A percentile compares a stretch with the other conserved stretches of the same genome.
These are phyloP conservation scores for Eurystomus gularis DNA, from an alignment of 2,113 vertebrate species.

Conservation along the genomic window DNA sequence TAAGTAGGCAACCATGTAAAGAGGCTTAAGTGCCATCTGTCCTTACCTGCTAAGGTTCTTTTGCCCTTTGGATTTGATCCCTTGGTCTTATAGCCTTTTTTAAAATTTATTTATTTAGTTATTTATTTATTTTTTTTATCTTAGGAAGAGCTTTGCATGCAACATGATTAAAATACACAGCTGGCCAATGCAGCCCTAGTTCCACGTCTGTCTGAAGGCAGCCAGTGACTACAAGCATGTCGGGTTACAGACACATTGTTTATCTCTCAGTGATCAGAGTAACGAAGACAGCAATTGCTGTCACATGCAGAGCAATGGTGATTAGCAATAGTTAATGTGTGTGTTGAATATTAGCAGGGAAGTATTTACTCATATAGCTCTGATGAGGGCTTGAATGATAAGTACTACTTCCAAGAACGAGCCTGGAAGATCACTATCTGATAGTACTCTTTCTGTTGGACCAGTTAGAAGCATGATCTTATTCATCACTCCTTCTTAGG, in stretches of 20 bases:
- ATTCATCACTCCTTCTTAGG: background rate
- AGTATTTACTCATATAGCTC: background rate
- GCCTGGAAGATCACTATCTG: background rate
- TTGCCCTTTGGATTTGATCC: background rate
- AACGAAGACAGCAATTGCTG: background rate
- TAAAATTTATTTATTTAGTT: background rate
- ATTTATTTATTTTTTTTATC: background rate
- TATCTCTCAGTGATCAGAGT: background rate
- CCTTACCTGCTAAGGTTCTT: background rate
- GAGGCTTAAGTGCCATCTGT: conserved; percentile 17
- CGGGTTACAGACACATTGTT: background rate
- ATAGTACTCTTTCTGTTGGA: background rate
- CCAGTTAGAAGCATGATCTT: background rate
- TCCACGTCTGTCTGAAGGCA: background rate
- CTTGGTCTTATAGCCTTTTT: background rate
- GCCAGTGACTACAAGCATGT: background rate
- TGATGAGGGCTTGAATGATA: background rate
- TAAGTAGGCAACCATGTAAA: background rate
- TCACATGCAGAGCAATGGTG: background rate
- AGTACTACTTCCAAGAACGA: background rate
- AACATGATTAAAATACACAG: background rate
- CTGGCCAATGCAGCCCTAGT: background rate
- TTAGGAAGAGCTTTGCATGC: background rate
- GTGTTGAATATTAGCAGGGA: background rate
- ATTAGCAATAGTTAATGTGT: background rate